Conservation (phyloP, 1,140 invertebrate species). For the Drosophila kepulauana region DNA sequence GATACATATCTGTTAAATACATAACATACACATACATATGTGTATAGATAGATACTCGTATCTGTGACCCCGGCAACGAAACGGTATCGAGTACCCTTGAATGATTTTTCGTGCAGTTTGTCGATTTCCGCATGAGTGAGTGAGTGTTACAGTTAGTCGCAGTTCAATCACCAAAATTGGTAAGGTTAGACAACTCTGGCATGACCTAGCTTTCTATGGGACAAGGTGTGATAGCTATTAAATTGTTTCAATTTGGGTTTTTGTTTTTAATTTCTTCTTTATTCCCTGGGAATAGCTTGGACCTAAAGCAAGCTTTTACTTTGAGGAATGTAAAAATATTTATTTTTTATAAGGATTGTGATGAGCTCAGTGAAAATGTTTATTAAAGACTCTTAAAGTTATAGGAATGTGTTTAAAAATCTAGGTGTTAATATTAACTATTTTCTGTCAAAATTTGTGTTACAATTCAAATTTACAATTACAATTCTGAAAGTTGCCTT, state of each 20-base stretch:
- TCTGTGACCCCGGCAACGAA: conserved; percentile 39
- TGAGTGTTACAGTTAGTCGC: conserved; percentile 64
- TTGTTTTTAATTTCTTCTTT: too few species aligned
- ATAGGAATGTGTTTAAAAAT: too few species aligned
- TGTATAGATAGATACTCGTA: conserved; percentile 5
- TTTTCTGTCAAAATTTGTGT: too few species aligned
- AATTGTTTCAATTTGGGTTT: background rate
- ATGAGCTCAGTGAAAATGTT: too few species aligned
- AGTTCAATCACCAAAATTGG: conserved; percentile 32
- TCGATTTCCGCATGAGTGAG: conserved; percentile 73
- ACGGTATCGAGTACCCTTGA: conserved; percentile 46
- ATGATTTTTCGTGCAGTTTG: conserved; percentile 26
- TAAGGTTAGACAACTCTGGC: conserved; percentile 30
- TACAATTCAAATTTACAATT: too few species aligned
- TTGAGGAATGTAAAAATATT: too few species aligned
- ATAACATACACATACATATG: conserved; percentile 14
- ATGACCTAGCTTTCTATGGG: conserved; percentile 43
- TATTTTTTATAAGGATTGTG: too few species aligned
- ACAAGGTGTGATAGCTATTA: background rate
- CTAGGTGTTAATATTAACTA: too few species aligned
- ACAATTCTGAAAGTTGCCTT: too few species aligned
- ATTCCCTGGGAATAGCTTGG: too few species aligned
- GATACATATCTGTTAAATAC: conserved; percentile 16
- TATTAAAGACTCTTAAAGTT: too few species aligned
- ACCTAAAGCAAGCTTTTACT: too few species aligned